phyloP scores from a whole-genome alignment of 2,797 vertebrate species.

The Helicolenus hilgendorfi region DNA sequence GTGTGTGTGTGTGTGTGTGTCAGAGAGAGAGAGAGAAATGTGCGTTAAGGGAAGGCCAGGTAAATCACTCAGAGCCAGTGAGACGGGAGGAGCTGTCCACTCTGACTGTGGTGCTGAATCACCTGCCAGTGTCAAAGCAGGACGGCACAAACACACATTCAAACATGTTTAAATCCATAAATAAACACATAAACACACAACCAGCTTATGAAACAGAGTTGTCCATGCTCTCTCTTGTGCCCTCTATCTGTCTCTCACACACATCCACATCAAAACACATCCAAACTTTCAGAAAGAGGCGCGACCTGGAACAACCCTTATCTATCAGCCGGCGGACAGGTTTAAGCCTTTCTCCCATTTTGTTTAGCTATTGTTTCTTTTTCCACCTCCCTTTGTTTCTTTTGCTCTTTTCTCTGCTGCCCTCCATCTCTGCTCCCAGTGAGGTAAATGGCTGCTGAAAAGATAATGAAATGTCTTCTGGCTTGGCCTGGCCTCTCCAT shows the following conservation, averaged over 20 bases:
- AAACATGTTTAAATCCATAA: background rate
- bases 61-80: background rate
- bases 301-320: constrained; percentile 16
- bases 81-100: constrained; percentile 73
- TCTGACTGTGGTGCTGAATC: constrained; percentile 79
- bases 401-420: constrained; percentile 60
- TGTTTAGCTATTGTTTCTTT: constrained; percentile 66
- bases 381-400: constrained; percentile 56
- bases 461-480: constrained; percentile 90
- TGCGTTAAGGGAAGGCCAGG: background rate
- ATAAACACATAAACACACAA: background rate
- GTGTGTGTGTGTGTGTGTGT: background rate
- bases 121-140: constrained; percentile 21
- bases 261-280: background rate
- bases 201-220: background rate
- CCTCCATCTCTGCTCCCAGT: constrained; percentile 66
- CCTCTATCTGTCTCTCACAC: constrained; percentile 4
- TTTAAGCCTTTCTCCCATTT: constrained; percentile 55
- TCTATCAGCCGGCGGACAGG: constrained; percentile 38
- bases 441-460: constrained; percentile 90
- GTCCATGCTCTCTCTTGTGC: background rate
- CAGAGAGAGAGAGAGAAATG: background rate
- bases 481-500: constrained; percentile 81
- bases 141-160: background rate
- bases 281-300: constrained; percentile 16